A percentile compares a stretch with the other conserved stretches of the same genome.
Evolutionary conservation across 2,797 vertebrate species (phyloP).

Genomic region (Adrianichthys oophorus): DNA sequence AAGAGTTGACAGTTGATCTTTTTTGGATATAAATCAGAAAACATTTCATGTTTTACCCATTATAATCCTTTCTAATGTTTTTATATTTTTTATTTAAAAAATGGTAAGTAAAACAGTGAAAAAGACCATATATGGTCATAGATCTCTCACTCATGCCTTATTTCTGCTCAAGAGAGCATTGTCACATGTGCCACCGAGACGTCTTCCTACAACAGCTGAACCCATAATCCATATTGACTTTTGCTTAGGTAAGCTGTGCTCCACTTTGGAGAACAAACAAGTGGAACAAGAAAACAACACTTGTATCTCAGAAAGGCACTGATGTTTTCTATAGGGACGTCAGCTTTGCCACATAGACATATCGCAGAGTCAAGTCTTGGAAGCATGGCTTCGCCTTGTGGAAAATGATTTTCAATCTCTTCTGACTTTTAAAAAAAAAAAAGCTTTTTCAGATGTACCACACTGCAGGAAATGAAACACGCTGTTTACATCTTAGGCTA

Average conservation of each 20-base stretch:
- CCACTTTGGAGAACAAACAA: conserved; percentile 68
- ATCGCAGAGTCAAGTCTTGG: conserved; percentile 62
- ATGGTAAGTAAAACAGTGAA: neutral
- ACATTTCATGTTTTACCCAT: too few relatives aligned
- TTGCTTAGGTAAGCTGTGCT: conserved; percentile 65
- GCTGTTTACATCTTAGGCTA: conserved; percentile 33
- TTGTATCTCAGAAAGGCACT: conserved; percentile 52
- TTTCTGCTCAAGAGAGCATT: neutral
- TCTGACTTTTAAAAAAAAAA: conserved; percentile 48
- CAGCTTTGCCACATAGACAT: conserved; percentile 63
- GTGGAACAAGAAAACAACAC: conserved; percentile 57
- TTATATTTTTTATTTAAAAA: neutral
- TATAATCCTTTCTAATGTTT: too few relatives aligned
- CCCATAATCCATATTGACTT: conserved; percentile 55
- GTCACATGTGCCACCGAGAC: conserved; percentile 19
- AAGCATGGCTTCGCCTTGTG: conserved; percentile 47
- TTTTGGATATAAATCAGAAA: too few relatives aligned
- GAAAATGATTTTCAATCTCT: conserved; percentile 65
- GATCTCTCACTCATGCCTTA: neutral
- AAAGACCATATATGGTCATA: too few relatives aligned
- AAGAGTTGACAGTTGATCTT: too few relatives aligned
- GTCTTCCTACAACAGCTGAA: conserved; percentile 27
- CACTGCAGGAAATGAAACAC: conserved; percentile 42
- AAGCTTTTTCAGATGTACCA: conserved; percentile 47
- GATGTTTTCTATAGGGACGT: conserved; percentile 56